A percentile compares a stretch with the other conserved stretches of the same genome.
Conservation (phyloP, 1,140 invertebrate genomes). For the Drosophila arizonae region DNA sequence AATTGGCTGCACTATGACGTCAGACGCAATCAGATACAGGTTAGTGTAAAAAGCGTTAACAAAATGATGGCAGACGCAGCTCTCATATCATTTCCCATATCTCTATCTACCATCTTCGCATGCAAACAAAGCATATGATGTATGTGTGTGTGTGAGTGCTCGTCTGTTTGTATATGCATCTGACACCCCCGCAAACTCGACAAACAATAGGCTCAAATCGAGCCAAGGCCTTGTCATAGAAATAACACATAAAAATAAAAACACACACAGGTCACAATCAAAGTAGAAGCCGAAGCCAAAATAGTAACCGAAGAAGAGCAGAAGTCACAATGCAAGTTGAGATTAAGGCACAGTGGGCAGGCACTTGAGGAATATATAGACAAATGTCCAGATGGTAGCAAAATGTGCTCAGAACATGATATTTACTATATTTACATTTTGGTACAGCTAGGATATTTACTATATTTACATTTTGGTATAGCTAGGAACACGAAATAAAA, state of each 20-base stretch:
- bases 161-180: constrained; percentile 6
- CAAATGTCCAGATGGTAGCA: neutral
- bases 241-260: constrained; percentile 7
- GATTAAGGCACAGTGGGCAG: constrained; percentile 22
- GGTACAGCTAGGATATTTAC: neutral
- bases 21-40: constrained; percentile 93
- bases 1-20: constrained; percentile 97
- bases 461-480: neutral
- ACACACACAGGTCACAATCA: constrained; percentile 37
- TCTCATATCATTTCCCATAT: constrained; percentile 27
- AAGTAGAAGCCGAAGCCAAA: constrained; percentile 30
- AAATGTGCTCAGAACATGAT: neutral
- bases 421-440: neutral
- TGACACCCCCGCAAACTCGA: constrained; percentile 26
- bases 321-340: constrained; percentile 21
- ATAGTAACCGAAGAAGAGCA: constrained; percentile 28
- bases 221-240: constrained; percentile 43
- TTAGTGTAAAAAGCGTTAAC: constrained; percentile 83
- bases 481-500: neutral
- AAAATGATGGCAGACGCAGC: constrained; percentile 29
- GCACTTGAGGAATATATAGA: constrained; percentile 3
- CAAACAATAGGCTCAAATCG: constrained; percentile 30
- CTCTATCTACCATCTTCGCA: constrained; percentile 21
- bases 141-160: neutral
- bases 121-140: constrained; percentile 25